These are phyloP conservation scores for Okapia johnstoni DNA, from an alignment of 2,113 vertebrate species.

Conservation along the genomic window DNA sequence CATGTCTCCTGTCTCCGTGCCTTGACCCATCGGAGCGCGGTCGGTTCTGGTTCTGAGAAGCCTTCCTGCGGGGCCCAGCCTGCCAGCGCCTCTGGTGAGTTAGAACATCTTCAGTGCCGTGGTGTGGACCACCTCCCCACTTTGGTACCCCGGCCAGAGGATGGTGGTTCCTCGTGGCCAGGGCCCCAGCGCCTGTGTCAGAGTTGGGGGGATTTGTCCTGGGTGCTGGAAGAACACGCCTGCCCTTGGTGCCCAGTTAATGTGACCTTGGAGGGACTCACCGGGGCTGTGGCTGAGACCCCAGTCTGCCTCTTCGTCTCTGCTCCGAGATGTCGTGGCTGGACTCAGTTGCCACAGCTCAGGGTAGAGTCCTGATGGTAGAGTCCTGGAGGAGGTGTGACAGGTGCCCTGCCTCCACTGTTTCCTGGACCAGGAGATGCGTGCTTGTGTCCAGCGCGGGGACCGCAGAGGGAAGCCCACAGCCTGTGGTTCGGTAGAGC, in stretches of 20 bases:
- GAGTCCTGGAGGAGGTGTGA: no score
- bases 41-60: neutral
- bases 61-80: neutral
- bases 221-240: neutral
- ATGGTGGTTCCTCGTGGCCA: neutral
- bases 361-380: no score
- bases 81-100: neutral
- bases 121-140: fast-evolving
- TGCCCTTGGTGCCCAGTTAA: neutral
- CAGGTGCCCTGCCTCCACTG: fast-evolving
- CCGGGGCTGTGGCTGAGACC: fast-evolving
- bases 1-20: neutral
- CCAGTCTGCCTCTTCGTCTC: no score
- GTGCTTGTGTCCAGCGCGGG: neutral
- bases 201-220: neutral
- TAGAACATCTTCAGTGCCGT: fast-evolving
- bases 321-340: neutral
- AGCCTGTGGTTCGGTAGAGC: fast-evolving
- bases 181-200: neutral
- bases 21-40: neutral
- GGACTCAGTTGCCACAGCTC: fast-evolving
- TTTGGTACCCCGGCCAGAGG: fast-evolving
- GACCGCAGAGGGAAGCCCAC: fast-evolving
- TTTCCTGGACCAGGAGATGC: fast-evolving
- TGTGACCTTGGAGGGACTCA: no score